phyloP scores from a whole-genome alignment of 2,888 invertebrate species.

The Epirrhoe tristata region DNA sequence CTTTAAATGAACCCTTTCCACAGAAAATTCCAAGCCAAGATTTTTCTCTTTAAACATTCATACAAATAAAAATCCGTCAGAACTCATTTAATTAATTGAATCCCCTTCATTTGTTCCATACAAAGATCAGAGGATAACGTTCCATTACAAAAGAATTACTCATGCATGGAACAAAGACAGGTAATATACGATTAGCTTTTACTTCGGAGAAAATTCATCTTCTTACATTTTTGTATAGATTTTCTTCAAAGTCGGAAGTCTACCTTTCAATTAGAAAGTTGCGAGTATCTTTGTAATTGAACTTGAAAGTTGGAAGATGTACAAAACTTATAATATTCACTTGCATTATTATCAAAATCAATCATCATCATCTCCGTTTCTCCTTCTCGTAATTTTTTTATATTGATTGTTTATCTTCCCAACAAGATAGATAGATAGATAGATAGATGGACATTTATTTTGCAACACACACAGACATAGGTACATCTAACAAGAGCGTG shows the following conservation, averaged over 20 bases:
- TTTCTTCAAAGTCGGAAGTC: slow-evolving; percentile 45
- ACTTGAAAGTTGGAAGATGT: slow-evolving; percentile 42
- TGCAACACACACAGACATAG: no score
- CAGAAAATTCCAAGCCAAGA: no score
- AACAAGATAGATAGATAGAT: neutral
- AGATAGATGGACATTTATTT: no score
- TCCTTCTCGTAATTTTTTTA: no score
- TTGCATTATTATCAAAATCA: no score
- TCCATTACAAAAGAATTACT: slow-evolving; percentile 44
- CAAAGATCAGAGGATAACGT: slow-evolving; percentile 32
- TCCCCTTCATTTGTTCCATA: slow-evolving; percentile 20
- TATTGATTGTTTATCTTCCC: neutral
- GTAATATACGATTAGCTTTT: slow-evolving; percentile 49
- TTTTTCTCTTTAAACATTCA: no score
- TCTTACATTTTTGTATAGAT: slow-evolving; percentile 46
- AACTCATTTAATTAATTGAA: neutral
- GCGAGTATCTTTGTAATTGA: slow-evolving; percentile 27
- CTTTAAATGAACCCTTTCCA: no score
- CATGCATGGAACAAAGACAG: slow-evolving; percentile 48
- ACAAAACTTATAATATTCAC: no score
- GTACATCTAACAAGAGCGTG: no score
- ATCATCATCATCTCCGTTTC: no score
- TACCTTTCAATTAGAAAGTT: slow-evolving; percentile 59
- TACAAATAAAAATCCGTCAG: neutral
- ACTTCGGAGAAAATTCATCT: slow-evolving; percentile 53